Base-by-base conservation (phyloP, 2,888 invertebrate species). In the Aromia moschata region DNA sequence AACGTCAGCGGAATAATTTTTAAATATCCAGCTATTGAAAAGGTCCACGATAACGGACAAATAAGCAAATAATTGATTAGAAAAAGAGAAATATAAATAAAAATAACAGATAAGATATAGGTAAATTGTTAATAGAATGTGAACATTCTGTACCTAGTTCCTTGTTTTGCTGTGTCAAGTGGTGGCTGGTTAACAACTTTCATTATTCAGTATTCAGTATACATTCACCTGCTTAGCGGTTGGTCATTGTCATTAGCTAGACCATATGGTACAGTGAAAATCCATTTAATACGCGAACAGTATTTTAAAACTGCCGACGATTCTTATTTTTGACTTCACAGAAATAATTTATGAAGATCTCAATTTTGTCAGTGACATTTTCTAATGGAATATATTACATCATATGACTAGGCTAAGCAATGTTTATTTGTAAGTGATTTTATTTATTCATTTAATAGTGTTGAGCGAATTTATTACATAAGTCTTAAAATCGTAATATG, bases 181-280 rank as follows among this genome's bases (percentile, higher is more conserved):
- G 69, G 72, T 70, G 70, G 70, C 67, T 65, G 60, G 65, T 65
- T 70, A 75, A 75, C 76, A n/a, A n/a, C n/a, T n/a, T n/a, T n/a
- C n/a, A n/a, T n/a, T n/a, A 77, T 77, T 77, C 77, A 75, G 76
- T 74, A 75, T 67, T 70, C 65, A 65, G 64, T 69, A 61, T 71
- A 77, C 77, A 73, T 76, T 78, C 78, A 77, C 77, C 74, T 77
- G 77, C 73, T 73, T 70, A 68, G 71, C 65, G 61, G 70, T 67
- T 68, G 59, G 58, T 61, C 60, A 61, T 68, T 70, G 64, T 65
- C 63, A 64, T 67, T 67, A 60, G 61, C 60, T 65, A 57, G 64
- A 68, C 74, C 76, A 76, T 76, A 76, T 76, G 76, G 73, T 74
- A 68, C 65, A 56, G 59, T 59, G 62, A 40, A 18, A 56, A 60